Conservation (phyloP, 2,797 vertebrate species). For the Anniella stebbinsi region DNA sequence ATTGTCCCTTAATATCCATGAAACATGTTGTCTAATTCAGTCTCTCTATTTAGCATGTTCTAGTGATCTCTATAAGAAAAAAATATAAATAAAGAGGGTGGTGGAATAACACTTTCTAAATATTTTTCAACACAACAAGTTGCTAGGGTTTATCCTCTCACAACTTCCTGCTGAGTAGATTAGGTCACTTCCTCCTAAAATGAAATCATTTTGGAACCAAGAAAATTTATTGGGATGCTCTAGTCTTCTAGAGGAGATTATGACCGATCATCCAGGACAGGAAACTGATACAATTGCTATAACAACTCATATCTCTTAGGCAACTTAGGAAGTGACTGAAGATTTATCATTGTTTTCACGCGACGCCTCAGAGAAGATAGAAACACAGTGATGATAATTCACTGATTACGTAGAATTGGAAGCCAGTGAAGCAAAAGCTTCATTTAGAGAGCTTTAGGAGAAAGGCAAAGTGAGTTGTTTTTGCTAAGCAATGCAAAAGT, state of each 20-base stretch:
- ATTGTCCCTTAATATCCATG: not conserved
- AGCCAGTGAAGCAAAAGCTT: not conserved
- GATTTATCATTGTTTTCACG: conserved; percentile 41
- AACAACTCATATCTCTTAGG: conserved; percentile 23
- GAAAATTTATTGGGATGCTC: accelerated
- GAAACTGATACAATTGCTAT: not conserved
- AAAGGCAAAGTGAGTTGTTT: conserved; percentile 32
- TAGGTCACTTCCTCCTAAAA: not conserved
- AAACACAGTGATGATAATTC: not conserved
- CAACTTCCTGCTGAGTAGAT: not conserved
- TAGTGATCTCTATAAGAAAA: not conserved
- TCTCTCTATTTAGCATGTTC: not conserved
- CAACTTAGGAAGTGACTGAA: conserved; percentile 49
- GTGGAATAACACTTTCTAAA: not conserved
- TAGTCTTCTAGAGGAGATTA: not conserved
- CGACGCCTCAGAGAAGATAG: conserved; percentile 14
- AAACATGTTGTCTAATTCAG: conserved; percentile 34
- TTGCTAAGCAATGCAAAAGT: not conserved
- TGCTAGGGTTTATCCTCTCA: not conserved
- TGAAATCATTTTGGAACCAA: not conserved
- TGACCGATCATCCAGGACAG: not conserved
- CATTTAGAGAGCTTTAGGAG: conserved; percentile 28
- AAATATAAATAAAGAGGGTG: not conserved
- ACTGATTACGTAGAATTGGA: not conserved
- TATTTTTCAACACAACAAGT: not conserved